A percentile compares a stretch with the other conserved stretches of the same genome.
Conservation (phyloP, 1,140 invertebrate species). For the Elysia chlorotica region DNA sequence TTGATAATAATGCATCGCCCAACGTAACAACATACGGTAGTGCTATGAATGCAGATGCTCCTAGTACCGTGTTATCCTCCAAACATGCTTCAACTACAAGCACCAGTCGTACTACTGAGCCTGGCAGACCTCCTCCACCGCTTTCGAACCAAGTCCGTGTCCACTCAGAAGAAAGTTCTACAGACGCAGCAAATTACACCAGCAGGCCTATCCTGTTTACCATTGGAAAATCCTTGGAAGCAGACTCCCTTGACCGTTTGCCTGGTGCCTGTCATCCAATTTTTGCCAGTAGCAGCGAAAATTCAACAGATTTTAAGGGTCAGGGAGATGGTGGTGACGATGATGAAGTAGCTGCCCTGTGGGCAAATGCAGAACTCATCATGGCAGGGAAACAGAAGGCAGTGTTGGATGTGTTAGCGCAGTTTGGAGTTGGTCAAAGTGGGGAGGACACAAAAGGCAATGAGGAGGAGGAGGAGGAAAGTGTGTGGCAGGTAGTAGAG, state of each 20-base stretch:
- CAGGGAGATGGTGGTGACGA: not conserved
- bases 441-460: not conserved
- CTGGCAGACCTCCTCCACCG: slow-evolving; percentile 15
- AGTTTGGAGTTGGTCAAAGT: slow-evolving; percentile 7
- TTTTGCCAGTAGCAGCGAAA: too few relatives aligned
- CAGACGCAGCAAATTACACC: not conserved
- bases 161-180: not conserved
- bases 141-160: not conserved
- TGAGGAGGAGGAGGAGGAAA: slow-evolving; percentile 12
- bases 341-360: slow-evolving; percentile 12
- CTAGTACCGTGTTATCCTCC: too few relatives aligned
- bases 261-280: too few relatives aligned
- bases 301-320: not conserved
- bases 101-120: too few relatives aligned
- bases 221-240: too few relatives aligned
- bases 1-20: too few relatives aligned
- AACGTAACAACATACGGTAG: too few relatives aligned
- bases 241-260: too few relatives aligned
- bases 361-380: slow-evolving; percentile 6
- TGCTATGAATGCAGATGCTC: too few relatives aligned
- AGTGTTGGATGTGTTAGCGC: slow-evolving; percentile 8
- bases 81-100: too few relatives aligned
- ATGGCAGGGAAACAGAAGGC: slow-evolving; percentile 1
- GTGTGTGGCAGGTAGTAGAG: slow-evolving; percentile 15
- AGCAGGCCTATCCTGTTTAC: too few relatives aligned